Base-by-base conservation (phyloP, 2,113 vertebrate genomes). In the Romanogobio albipinnatus region DNA sequence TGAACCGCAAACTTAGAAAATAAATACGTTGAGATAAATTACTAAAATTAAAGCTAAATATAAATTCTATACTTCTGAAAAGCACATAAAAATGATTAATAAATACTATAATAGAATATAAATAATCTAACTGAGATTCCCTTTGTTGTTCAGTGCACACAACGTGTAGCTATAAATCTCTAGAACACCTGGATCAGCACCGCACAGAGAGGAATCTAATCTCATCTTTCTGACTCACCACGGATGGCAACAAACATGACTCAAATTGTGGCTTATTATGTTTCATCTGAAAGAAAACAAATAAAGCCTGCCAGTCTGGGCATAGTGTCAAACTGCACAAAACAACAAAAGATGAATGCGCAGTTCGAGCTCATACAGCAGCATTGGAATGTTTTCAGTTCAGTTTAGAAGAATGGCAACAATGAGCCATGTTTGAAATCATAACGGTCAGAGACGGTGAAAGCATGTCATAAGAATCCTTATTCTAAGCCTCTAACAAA, bases 121-220 rank as follows among this genome's bases (percentile, higher is more conserved):
- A 56, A 56, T 2, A 56, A 19, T 56, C 17, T 56, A 56, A 0
- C 10, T 82, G 62, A 56, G 43, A 75, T 81, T 81, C 24, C 56
- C 29, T 39, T n/a, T 86, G 56, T 61, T 74, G 73, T 76, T 5
- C 68, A 45, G 29, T 26, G 43, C 17, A 9, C 24, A 36, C 49
- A 53, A n/a, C 49, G 1, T 33, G 19, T 79, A 59, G 70, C 58
- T 86, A 59, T 85, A 80, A 85, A 86, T 59, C 58, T 79, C 15
- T 24, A 64, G 47, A 87, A 87, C 75, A 87, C 80, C 62, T 76
- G 56, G 53, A 84, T 19, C 26, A 47, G 29, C 24, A 43, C 24
- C 43, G 33, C 43, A 24, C 22, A 39, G 74, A 53, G 47, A 15
- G 26, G 39, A 13, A 87, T 79, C 71, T 36, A 81, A 75, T 84